Conservation (phyloP, 1,140 invertebrate genomes). For the Dendrolimus punctatus region DNA sequence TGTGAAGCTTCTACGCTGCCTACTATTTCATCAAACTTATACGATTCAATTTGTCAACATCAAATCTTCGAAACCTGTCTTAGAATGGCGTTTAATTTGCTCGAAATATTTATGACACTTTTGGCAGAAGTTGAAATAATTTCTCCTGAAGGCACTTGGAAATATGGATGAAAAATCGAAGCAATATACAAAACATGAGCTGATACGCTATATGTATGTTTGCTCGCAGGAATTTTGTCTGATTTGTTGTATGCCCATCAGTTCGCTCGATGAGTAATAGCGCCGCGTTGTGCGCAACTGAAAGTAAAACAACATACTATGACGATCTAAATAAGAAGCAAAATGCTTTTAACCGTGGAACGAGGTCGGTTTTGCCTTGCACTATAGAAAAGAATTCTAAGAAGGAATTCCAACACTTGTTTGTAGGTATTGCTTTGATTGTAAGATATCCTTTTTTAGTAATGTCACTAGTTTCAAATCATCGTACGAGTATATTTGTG, state of each 20-base stretch:
- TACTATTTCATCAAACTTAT: too few relatives aligned
- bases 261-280: slow-evolving; percentile 78
- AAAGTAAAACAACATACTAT: slow-evolving; percentile 46
- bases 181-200: slow-evolving; percentile 11
- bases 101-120: slow-evolving; percentile 15
- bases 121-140: slow-evolving; percentile 21
- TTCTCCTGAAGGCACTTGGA: slow-evolving; percentile 50
- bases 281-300: slow-evolving; percentile 80
- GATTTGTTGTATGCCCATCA: slow-evolving; percentile 76
- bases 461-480: too few relatives aligned
- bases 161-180: slow-evolving; percentile 24
- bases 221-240: slow-evolving; percentile 84
- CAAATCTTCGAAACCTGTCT: slow-evolving; percentile 5
- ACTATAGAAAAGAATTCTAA: too few relatives aligned
- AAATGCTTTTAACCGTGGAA: slow-evolving; percentile 13
- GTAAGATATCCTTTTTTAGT: too few relatives aligned
- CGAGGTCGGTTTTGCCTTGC: too few relatives aligned
- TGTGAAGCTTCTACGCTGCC: too few relatives aligned
- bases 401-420: too few relatives aligned
- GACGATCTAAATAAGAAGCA: slow-evolving; percentile 26
- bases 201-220: slow-evolving; percentile 79
- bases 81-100: slow-evolving; percentile 11
- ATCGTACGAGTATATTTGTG: too few relatives aligned
- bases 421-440: too few relatives aligned
- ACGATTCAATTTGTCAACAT: slow-evolving; percentile 1